phyloP scores from a whole-genome alignment of 2,113 vertebrate genomes.

The Perca fluviatilis region DNA sequence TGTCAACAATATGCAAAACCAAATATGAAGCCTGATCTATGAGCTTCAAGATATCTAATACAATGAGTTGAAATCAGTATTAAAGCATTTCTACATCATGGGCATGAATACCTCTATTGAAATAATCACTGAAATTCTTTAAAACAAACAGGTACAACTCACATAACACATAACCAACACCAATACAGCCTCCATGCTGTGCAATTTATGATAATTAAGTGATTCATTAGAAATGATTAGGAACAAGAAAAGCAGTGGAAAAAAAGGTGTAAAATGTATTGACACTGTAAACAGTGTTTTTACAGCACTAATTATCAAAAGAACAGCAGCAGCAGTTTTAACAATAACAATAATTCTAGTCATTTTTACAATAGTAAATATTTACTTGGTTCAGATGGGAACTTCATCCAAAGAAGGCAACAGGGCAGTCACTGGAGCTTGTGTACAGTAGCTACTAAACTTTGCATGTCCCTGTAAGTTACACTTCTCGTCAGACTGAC shows the following conservation, averaged over 20 bases:
- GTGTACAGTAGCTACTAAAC: background rate
- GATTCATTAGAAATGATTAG: conserved; percentile 19
- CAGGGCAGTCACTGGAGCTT: background rate
- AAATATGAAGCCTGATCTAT: background rate
- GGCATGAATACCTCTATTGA: background rate
- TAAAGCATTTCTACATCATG: background rate
- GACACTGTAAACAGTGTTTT: no score
- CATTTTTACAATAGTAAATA: background rate
- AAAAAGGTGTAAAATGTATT: no score
- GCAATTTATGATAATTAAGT: background rate
- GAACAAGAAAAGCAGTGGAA: background rate
- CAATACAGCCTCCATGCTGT: background rate
- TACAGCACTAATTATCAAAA: background rate
- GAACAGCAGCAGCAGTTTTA: background rate
- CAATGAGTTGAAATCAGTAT: background rate
- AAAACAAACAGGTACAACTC: background rate
- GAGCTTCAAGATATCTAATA: background rate
- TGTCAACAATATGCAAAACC: conserved; percentile 16
- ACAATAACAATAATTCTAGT: background rate
- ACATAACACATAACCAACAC: background rate
- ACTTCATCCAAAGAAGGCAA: background rate
- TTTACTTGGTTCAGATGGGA: background rate
- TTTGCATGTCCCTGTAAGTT: conserved; percentile 10
- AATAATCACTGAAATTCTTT: conserved; percentile 12
- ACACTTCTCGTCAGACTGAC: conserved; percentile 6